These are phyloP conservation scores for Alosa alosa DNA, from an alignment of 2,113 vertebrate genomes.

Conservation along the genomic window DNA sequence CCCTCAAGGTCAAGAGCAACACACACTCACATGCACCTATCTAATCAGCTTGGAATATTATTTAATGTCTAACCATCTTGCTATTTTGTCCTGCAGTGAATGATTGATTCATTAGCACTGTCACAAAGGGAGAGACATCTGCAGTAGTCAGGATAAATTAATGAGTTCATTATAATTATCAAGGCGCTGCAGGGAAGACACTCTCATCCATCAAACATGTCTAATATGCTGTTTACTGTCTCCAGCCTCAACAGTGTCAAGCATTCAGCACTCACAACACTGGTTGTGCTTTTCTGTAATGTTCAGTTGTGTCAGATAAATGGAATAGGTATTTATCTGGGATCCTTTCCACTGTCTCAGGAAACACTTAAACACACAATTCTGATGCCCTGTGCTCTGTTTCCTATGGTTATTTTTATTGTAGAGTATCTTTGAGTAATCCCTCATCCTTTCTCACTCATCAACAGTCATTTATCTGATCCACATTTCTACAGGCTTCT, in stretches of 20 bases:
- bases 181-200: background rate
- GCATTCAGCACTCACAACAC: background rate
- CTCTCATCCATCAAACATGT: background rate
- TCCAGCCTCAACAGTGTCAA: background rate
- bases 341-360: background rate
- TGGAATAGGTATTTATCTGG: background rate
- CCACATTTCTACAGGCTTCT: background rate
- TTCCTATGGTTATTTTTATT: too few species aligned
- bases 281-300: background rate
- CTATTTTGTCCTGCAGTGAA: background rate
- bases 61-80: background rate
- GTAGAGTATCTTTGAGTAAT: background rate
- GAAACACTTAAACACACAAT: background rate
- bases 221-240: background rate
- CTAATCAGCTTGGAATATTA: background rate
- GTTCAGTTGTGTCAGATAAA: background rate
- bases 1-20: background rate
- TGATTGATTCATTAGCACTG: background rate
- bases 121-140: background rate
- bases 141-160: background rate
- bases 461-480: background rate
- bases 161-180: background rate
- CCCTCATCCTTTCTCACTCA: background rate
- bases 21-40: background rate
- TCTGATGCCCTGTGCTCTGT: too few species aligned